Evolutionary conservation across 2,797 vertebrate species (phyloP), one percentile per base, ranked within the genome.

Genomic region (Trachops cirrhosus): DNA sequence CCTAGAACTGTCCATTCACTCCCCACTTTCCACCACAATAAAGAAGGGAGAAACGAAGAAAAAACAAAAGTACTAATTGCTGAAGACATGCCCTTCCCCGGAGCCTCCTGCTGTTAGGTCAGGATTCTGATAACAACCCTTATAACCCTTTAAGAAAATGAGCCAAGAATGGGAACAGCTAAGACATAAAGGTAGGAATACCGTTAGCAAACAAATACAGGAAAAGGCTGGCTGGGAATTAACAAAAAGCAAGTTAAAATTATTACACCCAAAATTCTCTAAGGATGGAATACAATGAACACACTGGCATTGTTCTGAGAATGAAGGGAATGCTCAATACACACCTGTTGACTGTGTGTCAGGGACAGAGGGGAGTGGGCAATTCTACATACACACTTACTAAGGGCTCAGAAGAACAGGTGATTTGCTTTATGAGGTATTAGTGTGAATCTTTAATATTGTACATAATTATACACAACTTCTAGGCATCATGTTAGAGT

Each of bases 191-290:
- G 14, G 34, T 75, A 92, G 41, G 77, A 88, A 68, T 15, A 5
- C 12, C 91, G 46, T 54, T 34, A 80, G 70, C 22, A 87, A 80
- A 91, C 39, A 93, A 88, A 94, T 1, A 9, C 6, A 89, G 73
- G 57, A 83, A 84, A 86, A 74, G 26, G 21, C 21, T 68, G 16
- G 70, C 32, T 39, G 57, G 29, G 41, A 89, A 75, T 86, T 68
- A 85, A 88, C 71, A 54, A 86, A 86, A 96, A 79, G 18, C 54
- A 85, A 89, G 80, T 85, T 46, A 79, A 50, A 71, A 85, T 86
- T 32, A 50, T 41, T 41, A 50, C 14, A 78, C 37, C 19, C n/a
- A 3, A 86, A 82, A 68, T 54, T 92, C 32, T 3, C 84, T 85
- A 48, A 67, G 26, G 32, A 86, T 67, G 24, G 46, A 32, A 32